Base-by-base conservation (phyloP, 2,797 vertebrate species). In the Enoplosus armatus region DNA sequence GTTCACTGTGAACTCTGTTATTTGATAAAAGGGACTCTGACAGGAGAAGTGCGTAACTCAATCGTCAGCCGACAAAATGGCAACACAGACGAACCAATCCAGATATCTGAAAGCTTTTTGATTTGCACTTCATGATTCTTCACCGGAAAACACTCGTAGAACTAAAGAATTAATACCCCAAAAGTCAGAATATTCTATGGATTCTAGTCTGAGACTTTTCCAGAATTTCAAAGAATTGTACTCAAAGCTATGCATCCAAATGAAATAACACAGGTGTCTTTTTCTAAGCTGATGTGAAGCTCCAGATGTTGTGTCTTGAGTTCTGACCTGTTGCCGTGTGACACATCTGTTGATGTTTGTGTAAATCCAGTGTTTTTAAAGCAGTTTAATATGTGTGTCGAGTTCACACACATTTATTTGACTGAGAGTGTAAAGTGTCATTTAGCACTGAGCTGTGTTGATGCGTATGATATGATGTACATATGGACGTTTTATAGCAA, bases 401-500 rank as follows among this genome's bases (percentile, higher is more conserved):
- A 37, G 31, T 62, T 59, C 29, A 62, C 14, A 76, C 31, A 27
- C 62, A 37, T 64, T 59, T 58, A 27, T 54, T 37, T 6, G 59
- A 37, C 55, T 45, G 59, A 31, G 27, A 45, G 55, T 58, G 73
- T 56, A 31, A 58, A 48, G 60, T 68, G 66, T 65, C 55, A 51
- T 51, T 75, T 2, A 47, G 48, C 61, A 64, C 73, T 55, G 35
- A 81, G 56, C 56, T 12, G 29, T 75, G 67, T 59, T 70, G 50
- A 72, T 74, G 72, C 88, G 77, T 91, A 89, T 80, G 24, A 90
- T 84, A 91, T 69, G 39, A 70, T 95, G 93, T 95, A 95, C 37
- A 95, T 92, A 92, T 85, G 85, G 77, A 92, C 71, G 67, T 94
- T 95, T 95, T 95, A 78, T 94, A 95, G 89, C 67, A 69, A 63